Percentiles rank a stretch among this genome's conserved stretches.
Conservation (phyloP, 2,797 vertebrate species). For the Pseudomugil gertrudae region DNA sequence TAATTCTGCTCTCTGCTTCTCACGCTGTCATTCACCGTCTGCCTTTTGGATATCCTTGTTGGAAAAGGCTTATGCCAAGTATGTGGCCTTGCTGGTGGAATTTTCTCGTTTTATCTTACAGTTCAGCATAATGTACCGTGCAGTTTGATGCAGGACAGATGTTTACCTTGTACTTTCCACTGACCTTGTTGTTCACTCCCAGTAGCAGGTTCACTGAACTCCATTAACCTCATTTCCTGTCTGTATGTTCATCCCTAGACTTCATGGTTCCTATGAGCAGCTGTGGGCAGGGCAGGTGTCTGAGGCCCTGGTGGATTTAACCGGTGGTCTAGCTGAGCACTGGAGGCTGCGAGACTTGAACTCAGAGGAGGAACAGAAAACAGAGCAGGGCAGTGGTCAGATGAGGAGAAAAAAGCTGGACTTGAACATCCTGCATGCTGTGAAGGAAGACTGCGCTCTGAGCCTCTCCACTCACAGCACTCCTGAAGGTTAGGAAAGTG, state of each 20-base stretch:
- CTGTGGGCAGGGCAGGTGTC: constrained; percentile 96
- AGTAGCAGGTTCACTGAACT: not conserved
- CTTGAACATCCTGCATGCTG: constrained; percentile 81
- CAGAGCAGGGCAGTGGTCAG: constrained; percentile 51
- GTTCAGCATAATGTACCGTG: not conserved
- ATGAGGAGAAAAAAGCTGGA: constrained; percentile 69
- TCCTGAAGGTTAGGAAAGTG: constrained; percentile 78
- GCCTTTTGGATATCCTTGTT: constrained; percentile 95
- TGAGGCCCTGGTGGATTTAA: constrained; percentile 93
- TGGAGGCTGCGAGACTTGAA: constrained; percentile 81
- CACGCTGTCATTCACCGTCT: constrained; percentile 87
- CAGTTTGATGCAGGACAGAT: not conserved
- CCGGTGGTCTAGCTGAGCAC: constrained; percentile 89
- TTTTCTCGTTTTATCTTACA: constrained; percentile 9
- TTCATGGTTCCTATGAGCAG: constrained; percentile 90
- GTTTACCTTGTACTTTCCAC: not conserved
- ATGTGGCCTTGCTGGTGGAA: constrained; percentile 44
- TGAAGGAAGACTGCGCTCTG: constrained; percentile 87
- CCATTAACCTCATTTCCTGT: not conserved
- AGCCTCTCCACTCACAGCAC: constrained; percentile 90
- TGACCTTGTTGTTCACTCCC: not conserved
- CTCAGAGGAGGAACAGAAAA: constrained; percentile 52
- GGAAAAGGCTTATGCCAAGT: constrained; percentile 98
- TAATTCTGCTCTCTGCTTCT: constrained; percentile 90
- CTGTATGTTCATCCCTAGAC: constrained; percentile 70